Conservation (phyloP, 2,797 vertebrate species). For the Lepilemur septentrionalis region DNA sequence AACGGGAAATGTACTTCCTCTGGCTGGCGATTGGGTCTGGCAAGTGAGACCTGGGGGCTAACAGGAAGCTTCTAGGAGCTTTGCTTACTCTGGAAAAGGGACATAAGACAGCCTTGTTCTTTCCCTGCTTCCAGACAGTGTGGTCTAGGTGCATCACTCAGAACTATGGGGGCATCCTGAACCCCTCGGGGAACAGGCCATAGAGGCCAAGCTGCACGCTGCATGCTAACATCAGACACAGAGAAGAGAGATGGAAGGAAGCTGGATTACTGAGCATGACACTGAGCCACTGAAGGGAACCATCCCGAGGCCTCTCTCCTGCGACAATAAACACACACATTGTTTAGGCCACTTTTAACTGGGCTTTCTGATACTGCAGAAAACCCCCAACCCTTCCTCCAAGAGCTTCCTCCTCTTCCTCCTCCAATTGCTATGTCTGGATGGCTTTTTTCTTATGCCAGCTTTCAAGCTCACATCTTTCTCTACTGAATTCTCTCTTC, state of each 20-base stretch:
- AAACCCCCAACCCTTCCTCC: background rate
- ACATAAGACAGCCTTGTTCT: background rate
- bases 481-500: background rate
- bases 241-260: background rate
- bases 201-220: background rate
- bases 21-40: background rate
- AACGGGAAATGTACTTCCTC: background rate
- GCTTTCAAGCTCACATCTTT: background rate
- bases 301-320: background rate
- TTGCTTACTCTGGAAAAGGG: background rate
- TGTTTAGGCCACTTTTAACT: background rate
- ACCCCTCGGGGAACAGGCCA: background rate
- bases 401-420: background rate
- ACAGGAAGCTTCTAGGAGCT: background rate
- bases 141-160: background rate
- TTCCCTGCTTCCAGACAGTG: background rate
- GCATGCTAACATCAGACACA: background rate
- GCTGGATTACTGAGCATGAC: background rate
- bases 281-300: background rate
- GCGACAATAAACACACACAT: fast-evolving
- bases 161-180: background rate
- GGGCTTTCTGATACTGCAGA: background rate
- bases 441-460: background rate
- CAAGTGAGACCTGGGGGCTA: background rate
- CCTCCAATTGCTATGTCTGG: background rate